Conservation (phyloP, 2,113 vertebrate genomes). For the Dromaius novaehollandiae region DNA sequence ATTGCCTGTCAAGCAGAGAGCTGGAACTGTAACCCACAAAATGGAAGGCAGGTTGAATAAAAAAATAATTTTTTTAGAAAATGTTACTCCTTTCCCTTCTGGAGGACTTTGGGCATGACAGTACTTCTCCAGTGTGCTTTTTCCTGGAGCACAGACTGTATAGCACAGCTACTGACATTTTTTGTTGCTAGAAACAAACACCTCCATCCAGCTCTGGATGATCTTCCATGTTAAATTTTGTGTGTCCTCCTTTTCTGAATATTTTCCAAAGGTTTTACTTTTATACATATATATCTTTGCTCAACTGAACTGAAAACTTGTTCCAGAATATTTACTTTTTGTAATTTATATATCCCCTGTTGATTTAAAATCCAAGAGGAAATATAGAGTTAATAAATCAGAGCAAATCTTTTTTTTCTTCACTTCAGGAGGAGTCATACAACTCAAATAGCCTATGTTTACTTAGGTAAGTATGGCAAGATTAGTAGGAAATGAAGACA, state of each 20-base stretch:
- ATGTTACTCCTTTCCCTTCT: background rate
- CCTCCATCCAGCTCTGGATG: background rate
- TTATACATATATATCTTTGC: no score
- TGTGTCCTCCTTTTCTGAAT: background rate
- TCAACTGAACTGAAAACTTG: background rate
- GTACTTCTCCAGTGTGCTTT: background rate
- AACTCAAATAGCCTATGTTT: background rate
- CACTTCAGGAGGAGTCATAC: background rate
- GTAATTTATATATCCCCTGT: background rate
- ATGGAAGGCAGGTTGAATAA: background rate
- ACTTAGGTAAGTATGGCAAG: background rate
- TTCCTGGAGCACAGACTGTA: background rate
- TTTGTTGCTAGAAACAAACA: background rate
- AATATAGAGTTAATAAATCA: conserved; percentile 17
- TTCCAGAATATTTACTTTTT: background rate
- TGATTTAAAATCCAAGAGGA: background rate
- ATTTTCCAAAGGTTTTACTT: no score
- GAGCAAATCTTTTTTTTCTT: background rate
- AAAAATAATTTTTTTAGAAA: background rate
- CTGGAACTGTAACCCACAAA: background rate
- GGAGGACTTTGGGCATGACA: background rate
- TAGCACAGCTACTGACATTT: background rate
- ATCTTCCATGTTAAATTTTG: background rate
- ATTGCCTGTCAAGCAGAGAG: background rate
- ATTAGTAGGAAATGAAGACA: background rate